These are phyloP conservation scores for Diadema setosum DNA, from an alignment of 35 echinoderm and acorn worm genomes.

Conservation along the genomic window DNA sequence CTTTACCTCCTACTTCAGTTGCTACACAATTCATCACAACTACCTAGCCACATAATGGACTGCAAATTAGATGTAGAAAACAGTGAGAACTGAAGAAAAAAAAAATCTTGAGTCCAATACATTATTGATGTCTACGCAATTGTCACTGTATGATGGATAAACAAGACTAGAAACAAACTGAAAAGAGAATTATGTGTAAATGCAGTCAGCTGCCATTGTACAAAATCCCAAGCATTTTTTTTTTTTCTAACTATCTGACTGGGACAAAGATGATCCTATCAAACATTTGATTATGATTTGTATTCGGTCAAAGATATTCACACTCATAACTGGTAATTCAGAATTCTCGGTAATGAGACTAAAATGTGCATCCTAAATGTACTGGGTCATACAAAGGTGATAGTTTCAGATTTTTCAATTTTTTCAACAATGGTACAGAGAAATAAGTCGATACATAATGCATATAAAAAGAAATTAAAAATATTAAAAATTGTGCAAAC, in stretches of 20 bases:
- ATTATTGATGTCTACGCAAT: no score
- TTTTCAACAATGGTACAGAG: background rate
- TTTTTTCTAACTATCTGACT: background rate
- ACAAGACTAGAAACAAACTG: no score
- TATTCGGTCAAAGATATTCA: no score
- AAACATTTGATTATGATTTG: background rate
- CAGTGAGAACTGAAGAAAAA: no score
- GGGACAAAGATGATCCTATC: background rate
- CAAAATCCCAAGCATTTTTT: background rate
- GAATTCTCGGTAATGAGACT: background rate
- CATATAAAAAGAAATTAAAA: slow-evolving; percentile 14
- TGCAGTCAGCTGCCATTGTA: slow-evolving; percentile 21
- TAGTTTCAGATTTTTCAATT: background rate
- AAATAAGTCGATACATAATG: background rate
- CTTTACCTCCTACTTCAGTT: no score
- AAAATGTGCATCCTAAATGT: background rate
- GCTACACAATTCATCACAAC: no score
- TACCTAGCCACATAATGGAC: no score
- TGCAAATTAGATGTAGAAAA: no score
- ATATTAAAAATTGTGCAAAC: slow-evolving; percentile 12
- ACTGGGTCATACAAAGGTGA: slow-evolving; percentile 5
- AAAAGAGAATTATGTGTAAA: no score
- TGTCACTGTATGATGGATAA: no score
- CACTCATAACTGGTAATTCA: background rate
- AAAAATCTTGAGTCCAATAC: no score